Evolutionary conservation across 1,140 invertebrate genomes (phyloP).

Genomic region (Drosophila pandora): DNA sequence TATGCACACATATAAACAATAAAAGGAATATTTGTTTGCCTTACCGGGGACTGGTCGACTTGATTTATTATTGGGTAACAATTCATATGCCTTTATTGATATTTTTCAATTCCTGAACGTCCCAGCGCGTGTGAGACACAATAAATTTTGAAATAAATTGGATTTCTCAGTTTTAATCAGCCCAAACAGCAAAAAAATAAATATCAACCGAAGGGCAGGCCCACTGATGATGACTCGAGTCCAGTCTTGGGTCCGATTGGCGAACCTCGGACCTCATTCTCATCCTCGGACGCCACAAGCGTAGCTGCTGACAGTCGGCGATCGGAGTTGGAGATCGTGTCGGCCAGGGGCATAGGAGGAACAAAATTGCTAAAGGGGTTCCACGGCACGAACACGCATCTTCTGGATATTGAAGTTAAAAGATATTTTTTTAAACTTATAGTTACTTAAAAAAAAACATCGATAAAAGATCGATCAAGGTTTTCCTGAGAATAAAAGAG

Average conservation of each 20-base stretch:
- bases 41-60: conserved; percentile 40
- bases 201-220: conserved; percentile 63
- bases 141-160: conserved; percentile 82
- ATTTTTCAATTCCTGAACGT: conserved; percentile 80
- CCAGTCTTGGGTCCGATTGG: conserved; percentile 7
- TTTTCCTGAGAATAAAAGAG: too few relatives aligned
- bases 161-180: conserved; percentile 81
- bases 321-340: conserved; percentile 40
- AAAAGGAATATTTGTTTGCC: conserved; percentile 77
- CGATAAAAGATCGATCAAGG: not conserved
- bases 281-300: conserved; percentile 62
- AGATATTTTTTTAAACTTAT: conserved; percentile 21
- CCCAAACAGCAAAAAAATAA: conserved; percentile 56
- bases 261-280: conserved; percentile 5
- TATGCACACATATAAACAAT: conserved; percentile 66
- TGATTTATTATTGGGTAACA: conserved; percentile 81
- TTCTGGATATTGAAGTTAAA: conserved; percentile 9
- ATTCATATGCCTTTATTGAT: conserved; percentile 81
- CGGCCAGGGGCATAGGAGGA: conserved; percentile 7
- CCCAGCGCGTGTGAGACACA: conserved; percentile 77
- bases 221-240: conserved; percentile 44
- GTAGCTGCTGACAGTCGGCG: conserved; percentile 61
- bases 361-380: not conserved
- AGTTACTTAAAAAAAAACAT: too few relatives aligned
- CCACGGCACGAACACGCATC: conserved; percentile 11